Base-by-base conservation (phyloP, 2,797 vertebrate species). In the Epinephelus coioides region DNA sequence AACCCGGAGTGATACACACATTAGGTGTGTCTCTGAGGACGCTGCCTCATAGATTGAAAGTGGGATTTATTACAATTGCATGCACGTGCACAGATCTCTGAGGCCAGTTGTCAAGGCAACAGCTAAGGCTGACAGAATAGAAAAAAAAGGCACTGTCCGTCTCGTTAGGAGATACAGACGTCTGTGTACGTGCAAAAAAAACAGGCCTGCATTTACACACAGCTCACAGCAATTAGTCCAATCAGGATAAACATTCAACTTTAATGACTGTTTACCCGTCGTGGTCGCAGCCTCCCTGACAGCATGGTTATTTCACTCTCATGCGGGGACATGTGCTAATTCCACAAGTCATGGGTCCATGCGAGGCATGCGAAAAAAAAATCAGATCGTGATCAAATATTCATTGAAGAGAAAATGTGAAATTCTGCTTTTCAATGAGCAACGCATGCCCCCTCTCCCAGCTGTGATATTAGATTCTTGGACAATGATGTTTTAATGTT, bases 21-120 rank as follows among this genome's bases (percentile, higher is more conserved):
- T 62, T 65, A 54, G 46, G 56, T 27, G 60, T 3, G 50, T 82
- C 70, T 86, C 84, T 54, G 59, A 15, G 82, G 69, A 83, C 13
- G n/a, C 14, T 1, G 54, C 78, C 38, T 77, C 79, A 46, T 62
- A 69, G 67, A 84, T 54, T 61, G 61, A 75, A 73, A 81, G 54
- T 15, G 57, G 38, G 66, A 89, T 82, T 79, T 69, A 79, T 92
- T 73, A 78, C 78, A 83, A 87, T 73, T 84, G 68, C 60, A 21
- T 57, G 56, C 88, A 91, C 82, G 78, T 92, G 91, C 71, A 77
- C 77, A 66, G 30, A 84, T 77, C 66, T 82, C 55, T 18, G 25
- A 57, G 62, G 68, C 81, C 70, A 79, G 94, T 93, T 91, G 94
- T 93, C 94, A 91, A 81, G 92, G 92, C 86, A 94, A 94, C 92